Percentiles rank a stretch among this genome's conserved stretches.
Evolutionary conservation across 23 tunicate species (phyloP).

Genomic region (Diplosoma virens): DNA sequence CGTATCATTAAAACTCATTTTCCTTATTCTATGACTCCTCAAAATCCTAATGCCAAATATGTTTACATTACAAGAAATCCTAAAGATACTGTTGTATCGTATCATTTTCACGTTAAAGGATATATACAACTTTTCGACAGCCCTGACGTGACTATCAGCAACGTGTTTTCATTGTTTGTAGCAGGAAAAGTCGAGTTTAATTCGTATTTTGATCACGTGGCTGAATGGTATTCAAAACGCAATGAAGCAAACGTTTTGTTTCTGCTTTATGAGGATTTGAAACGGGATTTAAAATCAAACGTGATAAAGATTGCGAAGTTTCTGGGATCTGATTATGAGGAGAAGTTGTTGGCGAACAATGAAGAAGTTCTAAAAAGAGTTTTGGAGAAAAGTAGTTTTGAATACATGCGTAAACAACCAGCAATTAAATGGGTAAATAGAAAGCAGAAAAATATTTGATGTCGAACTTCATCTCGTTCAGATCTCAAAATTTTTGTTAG

Average conservation of each 20-base stretch:
- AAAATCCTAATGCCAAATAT: conserved; percentile 47
- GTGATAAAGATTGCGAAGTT: conserved; percentile 46
- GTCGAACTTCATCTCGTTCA: no score
- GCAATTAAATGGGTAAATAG: no score
- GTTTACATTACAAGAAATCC: conserved; percentile 55
- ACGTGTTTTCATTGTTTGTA: conserved; percentile 13
- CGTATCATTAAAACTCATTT: conserved; percentile 56
- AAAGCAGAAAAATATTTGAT: no score
- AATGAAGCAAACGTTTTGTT: conserved; percentile 42
- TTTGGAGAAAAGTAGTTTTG: conserved; percentile 10
- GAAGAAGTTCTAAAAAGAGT: conserved; percentile 21
- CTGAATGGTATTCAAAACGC: conserved; percentile 31
- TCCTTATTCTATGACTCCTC: conserved; percentile 6
- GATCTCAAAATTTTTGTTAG: no score
- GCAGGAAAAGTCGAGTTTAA: conserved; percentile 31
- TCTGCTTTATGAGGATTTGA: conserved; percentile 49
- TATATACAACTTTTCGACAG: not conserved
- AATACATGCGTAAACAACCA: conserved; percentile 2
- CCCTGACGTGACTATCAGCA: conserved; percentile 4
- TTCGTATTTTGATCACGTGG: conserved; percentile 34
- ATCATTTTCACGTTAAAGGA: conserved; percentile 32
- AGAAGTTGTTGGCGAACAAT: conserved; percentile 17
- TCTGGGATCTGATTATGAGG: conserved; percentile 42
- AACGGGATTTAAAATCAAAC: not conserved
- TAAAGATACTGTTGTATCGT: conserved; percentile 58